Percentiles rank a stretch among this genome's conserved stretches.
These are phyloP conservation scores for Spodoptera litura DNA, from an alignment of 1,140 invertebrate genomes.

Conservation along the genomic window DNA sequence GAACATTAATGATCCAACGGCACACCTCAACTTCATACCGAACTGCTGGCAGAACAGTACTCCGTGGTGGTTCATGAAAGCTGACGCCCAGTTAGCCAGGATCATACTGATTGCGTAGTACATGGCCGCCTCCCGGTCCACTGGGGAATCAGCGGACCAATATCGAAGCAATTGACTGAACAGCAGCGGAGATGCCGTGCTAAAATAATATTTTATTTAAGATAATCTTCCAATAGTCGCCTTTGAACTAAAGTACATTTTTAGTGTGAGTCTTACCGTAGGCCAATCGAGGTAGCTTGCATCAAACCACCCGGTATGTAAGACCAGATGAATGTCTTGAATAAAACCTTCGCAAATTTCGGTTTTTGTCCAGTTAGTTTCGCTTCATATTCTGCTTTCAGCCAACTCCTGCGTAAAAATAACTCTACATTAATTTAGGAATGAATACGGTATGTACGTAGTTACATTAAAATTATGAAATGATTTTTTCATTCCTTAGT, in stretches of 20 bases:
- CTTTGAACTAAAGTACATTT: neutral
- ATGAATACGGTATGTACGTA: neutral
- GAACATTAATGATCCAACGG: slow-evolving; percentile 88
- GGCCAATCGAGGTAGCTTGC: slow-evolving; percentile 66
- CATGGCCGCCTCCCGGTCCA: slow-evolving; percentile 66
- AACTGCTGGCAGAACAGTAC: slow-evolving; percentile 80
- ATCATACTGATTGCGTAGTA: slow-evolving; percentile 77
- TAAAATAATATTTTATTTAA: slow-evolving; percentile 50
- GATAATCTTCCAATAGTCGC: too few relatives aligned
- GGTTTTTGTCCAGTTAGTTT: slow-evolving; percentile 69
- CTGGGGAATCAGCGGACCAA: slow-evolving; percentile 75
- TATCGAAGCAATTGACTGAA: slow-evolving; percentile 86
- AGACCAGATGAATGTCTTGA: slow-evolving; percentile 79
- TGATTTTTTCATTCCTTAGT: too few relatives aligned
- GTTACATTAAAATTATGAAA: neutral
- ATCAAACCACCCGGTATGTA: slow-evolving; percentile 79
- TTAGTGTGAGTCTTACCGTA: slow-evolving; percentile 61
- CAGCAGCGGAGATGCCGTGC: slow-evolving; percentile 84
- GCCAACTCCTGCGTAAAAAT: slow-evolving; percentile 74
- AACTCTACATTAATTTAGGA: neutral
- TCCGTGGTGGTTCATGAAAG: slow-evolving; percentile 83
- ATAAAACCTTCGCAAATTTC: slow-evolving; percentile 78
- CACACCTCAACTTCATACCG: slow-evolving; percentile 88
- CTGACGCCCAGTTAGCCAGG: slow-evolving; percentile 61
- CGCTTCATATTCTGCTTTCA: slow-evolving; percentile 78